These are phyloP conservation scores for Subacronicta megacephala DNA, from an alignment of 2,888 invertebrate species.

Conservation along the genomic window DNA sequence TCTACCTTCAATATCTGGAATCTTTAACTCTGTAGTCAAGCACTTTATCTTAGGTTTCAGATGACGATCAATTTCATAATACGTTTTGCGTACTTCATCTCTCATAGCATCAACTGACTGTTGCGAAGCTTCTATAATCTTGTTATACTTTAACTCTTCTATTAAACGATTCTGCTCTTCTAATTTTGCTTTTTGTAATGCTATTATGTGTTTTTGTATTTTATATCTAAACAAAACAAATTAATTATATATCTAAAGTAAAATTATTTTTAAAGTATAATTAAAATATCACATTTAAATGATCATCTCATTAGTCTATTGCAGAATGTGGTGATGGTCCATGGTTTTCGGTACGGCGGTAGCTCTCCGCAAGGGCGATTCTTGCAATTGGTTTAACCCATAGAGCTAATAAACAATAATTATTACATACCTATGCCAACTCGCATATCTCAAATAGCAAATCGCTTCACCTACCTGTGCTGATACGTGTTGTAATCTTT, in stretches of 20 bases:
- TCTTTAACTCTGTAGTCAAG: conserved; percentile 83
- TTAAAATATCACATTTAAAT: no score
- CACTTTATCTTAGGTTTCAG: conserved; percentile 89
- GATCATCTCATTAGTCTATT: no score
- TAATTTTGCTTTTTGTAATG: conserved; percentile 92
- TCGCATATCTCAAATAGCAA: not conserved
- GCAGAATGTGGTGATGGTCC: no score
- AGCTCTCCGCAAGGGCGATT: no score
- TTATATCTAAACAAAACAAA: conserved; percentile 85
- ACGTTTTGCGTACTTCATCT: conserved; percentile 89
- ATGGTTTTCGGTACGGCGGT: no score
- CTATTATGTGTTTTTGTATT: conserved; percentile 93
- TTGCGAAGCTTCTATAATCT: conserved; percentile 91
- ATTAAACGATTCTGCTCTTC: conserved; percentile 93
- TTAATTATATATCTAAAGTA: no score
- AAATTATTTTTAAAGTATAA: no score
- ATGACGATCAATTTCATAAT: conserved; percentile 88
- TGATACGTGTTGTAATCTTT: conserved; percentile 82
- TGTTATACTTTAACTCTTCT: conserved; percentile 92
- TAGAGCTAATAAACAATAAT: no score
- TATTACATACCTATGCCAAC: no score
- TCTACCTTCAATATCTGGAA: conserved; percentile 82
- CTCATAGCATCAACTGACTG: conserved; percentile 89
- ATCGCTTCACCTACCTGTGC: conserved; percentile 71
- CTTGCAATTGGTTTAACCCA: no score